Evolutionary conservation across 2,888 invertebrate species (phyloP), one percentile per base, ranked within the genome.

Genomic region (Clanis bilineata): DNA sequence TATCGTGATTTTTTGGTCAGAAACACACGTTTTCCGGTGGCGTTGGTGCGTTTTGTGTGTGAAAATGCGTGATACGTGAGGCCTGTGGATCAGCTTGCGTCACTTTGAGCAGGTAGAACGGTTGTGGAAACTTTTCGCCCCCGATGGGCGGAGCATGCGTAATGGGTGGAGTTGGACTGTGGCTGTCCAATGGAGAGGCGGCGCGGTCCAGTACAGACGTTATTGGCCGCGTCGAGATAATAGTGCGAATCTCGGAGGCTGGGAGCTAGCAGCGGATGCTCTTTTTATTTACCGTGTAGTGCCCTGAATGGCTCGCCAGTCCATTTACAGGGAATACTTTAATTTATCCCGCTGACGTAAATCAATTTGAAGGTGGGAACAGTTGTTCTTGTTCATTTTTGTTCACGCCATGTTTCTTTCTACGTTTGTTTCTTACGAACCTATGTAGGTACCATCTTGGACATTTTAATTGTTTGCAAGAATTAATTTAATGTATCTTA

Each of bases 241-340:
- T 86, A 85, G 83, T 88, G 90, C 90, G 87, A 89, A 91, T 88
- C 85, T 87, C 80, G 86, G 92, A 91, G 90, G 90, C 91, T 91
- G 91, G 84, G 80, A 83, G 79, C 74, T 73, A 72, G 75, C 74
- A 63, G 69, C 72, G 78, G 79, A 77, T 77, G 78, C 85, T 85
- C n/a, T 86, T 71, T 85, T 86, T 88, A 86, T 88, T 88, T 88
- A 86, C 82, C 76, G 73, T 76, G 76, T 77, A 70, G 70, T 67
- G 73, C 70, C 74, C 74, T 80, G 86, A 88, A 86, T 88, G 83
- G 82, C 73, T 79, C 81, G 71, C 67, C 74, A 72, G 76, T 77
- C 81, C 76, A 79, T 78, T 83, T 77, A 78, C 83, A 74, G 66
- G 79, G 76, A 85, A 86, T 75, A 80, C 79, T 86, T 82, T 84